phyloP scores from a whole-genome alignment of 1,140 invertebrate genomes.

The Zaprionus camerounensis region DNA sequence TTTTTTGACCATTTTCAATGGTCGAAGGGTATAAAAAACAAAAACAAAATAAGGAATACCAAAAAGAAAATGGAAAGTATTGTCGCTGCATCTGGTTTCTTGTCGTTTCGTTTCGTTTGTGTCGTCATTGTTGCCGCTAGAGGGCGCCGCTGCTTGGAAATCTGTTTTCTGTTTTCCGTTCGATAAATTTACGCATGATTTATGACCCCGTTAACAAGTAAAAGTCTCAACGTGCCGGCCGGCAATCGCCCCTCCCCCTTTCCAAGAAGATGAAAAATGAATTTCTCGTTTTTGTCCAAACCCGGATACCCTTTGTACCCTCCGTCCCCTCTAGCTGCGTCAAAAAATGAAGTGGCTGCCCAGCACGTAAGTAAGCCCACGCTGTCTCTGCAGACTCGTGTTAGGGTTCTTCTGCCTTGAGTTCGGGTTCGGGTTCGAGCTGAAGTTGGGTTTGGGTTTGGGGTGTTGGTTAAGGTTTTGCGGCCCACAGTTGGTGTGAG shows the following conservation, averaged over 20 bases:
- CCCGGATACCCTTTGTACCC: neutral
- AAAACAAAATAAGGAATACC: conserved; percentile 1
- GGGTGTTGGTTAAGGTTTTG: conserved; percentile 3
- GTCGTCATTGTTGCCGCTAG: conserved; percentile 53
- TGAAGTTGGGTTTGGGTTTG: conserved; percentile 13
- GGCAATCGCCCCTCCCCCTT: conserved; percentile 27
- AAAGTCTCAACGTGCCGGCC: conserved; percentile 71
- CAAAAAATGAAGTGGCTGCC: conserved; percentile 62
- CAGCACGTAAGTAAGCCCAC: conserved; percentile 68
- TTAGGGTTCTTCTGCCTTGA: conserved; percentile 14
- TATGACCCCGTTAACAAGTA: conserved; percentile 82
- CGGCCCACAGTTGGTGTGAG: conserved; percentile 26
- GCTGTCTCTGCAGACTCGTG: conserved; percentile 31
- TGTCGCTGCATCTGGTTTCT: conserved; percentile 48
- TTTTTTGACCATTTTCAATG: too few species aligned
- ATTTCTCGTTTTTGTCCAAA: conserved; percentile 72
- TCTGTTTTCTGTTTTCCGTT: conserved; percentile 81
- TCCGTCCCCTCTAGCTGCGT: neutral
- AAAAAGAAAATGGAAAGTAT: conserved; percentile 33
- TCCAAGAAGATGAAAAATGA: conserved; percentile 75
- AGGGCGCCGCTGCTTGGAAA: conserved; percentile 55
- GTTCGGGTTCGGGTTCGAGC: conserved; percentile 1
- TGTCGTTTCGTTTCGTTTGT: conserved; percentile 28
- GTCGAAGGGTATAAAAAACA: neutral
- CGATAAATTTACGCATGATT: conserved; percentile 82